Evolutionary conservation across 2,113 vertebrate genomes (phyloP).

Genomic region (Stegostoma tigrinum): DNA sequence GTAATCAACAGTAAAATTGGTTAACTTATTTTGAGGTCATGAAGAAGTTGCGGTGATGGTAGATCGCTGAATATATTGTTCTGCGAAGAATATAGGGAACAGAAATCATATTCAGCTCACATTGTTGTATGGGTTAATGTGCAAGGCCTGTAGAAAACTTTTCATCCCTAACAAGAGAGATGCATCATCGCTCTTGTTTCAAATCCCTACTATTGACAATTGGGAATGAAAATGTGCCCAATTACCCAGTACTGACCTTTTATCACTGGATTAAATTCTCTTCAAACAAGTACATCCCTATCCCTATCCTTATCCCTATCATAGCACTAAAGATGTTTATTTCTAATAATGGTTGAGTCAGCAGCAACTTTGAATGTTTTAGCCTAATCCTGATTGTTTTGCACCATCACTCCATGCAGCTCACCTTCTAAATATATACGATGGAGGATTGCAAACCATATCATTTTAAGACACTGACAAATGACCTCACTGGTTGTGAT

Average conservation of each 20-base stretch:
- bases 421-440: background rate
- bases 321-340: background rate
- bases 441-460: background rate
- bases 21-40: background rate
- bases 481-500: background rate
- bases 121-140: background rate
- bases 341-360: background rate
- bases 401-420: background rate
- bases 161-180: background rate
- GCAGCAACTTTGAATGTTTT: background rate
- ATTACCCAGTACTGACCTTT: background rate
- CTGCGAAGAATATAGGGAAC: background rate
- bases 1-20: background rate
- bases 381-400: background rate
- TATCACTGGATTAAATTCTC: background rate
- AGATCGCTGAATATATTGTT: background rate
- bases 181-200: background rate
- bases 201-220: background rate
- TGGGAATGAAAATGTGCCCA: background rate
- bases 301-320: too few species aligned
- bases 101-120: background rate
- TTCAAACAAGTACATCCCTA: background rate
- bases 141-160: background rate
- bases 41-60: background rate
- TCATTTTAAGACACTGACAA: background rate